Conservation (phyloP, 2,113 vertebrate genomes). For the Cyanocitta stelleri region DNA sequence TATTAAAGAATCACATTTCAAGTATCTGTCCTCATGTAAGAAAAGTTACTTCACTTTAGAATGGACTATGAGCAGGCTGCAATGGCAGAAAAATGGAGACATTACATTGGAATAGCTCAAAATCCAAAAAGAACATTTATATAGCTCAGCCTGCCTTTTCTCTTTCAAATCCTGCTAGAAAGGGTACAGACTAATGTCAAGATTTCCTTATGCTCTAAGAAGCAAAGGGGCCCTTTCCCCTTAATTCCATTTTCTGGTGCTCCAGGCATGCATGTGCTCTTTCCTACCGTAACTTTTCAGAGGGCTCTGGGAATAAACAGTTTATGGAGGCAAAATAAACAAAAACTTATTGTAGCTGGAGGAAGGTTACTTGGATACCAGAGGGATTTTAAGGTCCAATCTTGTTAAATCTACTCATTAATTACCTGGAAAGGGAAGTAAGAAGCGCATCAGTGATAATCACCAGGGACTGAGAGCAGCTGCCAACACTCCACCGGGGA, state of each 20-base stretch:
- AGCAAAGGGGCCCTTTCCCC: not conserved
- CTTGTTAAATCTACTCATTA: conserved; percentile 55
- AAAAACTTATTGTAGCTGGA: not conserved
- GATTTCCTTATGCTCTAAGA: not conserved
- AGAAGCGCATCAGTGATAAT: not conserved
- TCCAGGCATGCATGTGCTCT: not conserved
- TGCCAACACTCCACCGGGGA: not conserved
- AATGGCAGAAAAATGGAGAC: not conserved
- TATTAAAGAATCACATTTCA: not conserved
- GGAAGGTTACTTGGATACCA: conserved; percentile 14
- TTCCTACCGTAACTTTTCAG: not conserved
- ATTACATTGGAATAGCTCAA: not conserved
- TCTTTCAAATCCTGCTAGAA: not conserved
- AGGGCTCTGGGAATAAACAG: not conserved
- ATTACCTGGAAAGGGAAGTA: conserved; percentile 48
- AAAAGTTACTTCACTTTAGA: not conserved
- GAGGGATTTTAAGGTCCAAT: conserved; percentile 20
- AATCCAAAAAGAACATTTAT: not conserved
- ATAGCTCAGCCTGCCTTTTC: not conserved
- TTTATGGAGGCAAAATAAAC: conserved; percentile 5
- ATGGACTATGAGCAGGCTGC: not conserved
- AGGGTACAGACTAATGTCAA: not conserved
- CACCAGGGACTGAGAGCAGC: not conserved
- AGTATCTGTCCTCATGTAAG: not conserved
- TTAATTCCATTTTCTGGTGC: not conserved